Evolutionary conservation across 2,113 vertebrate species (phyloP), one percentile per base, ranked within the genome.

Genomic region (Dipodomys merriami): DNA sequence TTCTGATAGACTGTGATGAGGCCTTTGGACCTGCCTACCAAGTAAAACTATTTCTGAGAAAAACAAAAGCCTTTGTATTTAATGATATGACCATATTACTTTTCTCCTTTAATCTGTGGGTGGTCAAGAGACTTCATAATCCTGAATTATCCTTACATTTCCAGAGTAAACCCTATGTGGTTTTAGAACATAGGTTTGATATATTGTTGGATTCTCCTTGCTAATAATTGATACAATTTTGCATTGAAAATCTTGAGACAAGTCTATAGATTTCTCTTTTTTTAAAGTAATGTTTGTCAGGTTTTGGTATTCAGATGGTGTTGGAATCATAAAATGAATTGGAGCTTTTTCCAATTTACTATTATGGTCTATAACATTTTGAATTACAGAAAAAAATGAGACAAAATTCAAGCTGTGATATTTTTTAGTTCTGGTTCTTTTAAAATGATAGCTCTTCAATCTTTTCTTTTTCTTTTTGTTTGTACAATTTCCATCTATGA

Each of bases 351-450:
- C 53, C 23, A 62, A 53, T 10, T 76, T 90, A 93, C 92, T 88
- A 85, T 72, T 62, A 77, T 39, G 4, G 9, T 44, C 30, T 39
- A 1, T 71, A 73, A 74, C 85, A 83, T 89, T 88, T 86, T 79
- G 44, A 93, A 93, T 89, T 89, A 89, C 57, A 76, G 85, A 90
- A 57, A 81, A 94, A 79, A 33, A 25, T 69, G 57, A 76, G 71
- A 71, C 27, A 83, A 33, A 94, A 83, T 33, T 91, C 76, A 53
- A 83, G 13, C 81, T 76, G 25, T 25, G 15, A 79, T 53, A 83
- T 46, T 64, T 49, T 78, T 83, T 78, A 83, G 49, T 83, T 53
- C 53, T 27, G 65, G 64, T 90, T 53, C 80, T 84, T 95, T 65
- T 11, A 74, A 94, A 71, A 84, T 79, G 65, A 78, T 46, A 86